Base-by-base conservation (phyloP, 2,797 vertebrate species). In the Tadarida brasiliensis region DNA sequence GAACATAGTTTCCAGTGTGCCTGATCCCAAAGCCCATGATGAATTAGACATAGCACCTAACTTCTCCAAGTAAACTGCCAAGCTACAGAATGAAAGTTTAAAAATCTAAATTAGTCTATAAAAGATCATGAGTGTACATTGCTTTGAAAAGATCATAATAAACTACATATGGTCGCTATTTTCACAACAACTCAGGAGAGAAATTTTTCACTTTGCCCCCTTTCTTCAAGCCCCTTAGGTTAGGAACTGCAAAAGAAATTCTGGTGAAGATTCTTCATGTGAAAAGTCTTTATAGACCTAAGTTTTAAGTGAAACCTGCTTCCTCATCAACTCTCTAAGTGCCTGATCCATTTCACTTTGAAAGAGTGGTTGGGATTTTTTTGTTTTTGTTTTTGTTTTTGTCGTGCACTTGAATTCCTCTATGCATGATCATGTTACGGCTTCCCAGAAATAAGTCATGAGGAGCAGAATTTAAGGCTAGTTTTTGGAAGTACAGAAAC, bases 401-500 rank as follows among this genome's bases (percentile, higher is more conserved):
- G 0, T 84, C 44, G 49, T 30, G 30, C 12, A 14, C 15, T 87
- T 90, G n/a, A 51, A 47, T 82, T 71, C 73, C 35, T 83, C 84
- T 61, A 0, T 51, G 8, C 35, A 0, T 30, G 57, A 56, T 68
- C 67, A n/a, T 73, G 65, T 85, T 93, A 77, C 68, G 20, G 73
- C 61, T 92, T 82, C 30, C 65, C 33, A 77, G 77, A 90, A 94
- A 54, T 49, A 94, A 87, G 7, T 33, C 35, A 80, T 47, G 7
- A 80, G 33, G 44, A 87, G 11, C 77, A 85, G 28, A 90, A 65
- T 85, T 87, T 82, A 17, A 94, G 19, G 3, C 56, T 49, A 24
- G 11, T 61, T 90, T 47, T 82, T 63, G 26, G 49, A 94, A 88
- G 17, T 87, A n/a, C 26, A 85, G 70, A 87, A 87, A 80, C 30